Percentiles rank a stretch among this genome's conserved stretches.
Evolutionary conservation across 2,113 vertebrate species (phyloP).

Genomic region (Tetraodon nigroviridis): DNA sequence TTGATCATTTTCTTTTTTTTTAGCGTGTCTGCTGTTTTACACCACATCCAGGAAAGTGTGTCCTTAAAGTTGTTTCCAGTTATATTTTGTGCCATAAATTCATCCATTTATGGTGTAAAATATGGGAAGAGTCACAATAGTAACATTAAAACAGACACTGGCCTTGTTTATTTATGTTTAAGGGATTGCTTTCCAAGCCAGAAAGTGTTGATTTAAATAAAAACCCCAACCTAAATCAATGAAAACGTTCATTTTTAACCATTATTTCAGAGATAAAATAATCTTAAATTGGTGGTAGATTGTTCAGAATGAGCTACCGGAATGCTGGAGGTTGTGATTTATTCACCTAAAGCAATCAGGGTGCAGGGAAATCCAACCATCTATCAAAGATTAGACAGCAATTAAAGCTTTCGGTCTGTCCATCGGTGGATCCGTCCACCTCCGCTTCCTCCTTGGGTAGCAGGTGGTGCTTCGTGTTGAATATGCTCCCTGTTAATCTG

Average conservation of each 20-base stretch:
- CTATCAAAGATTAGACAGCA: conserved; percentile 42
- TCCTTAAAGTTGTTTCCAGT: background rate
- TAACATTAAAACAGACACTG: background rate
- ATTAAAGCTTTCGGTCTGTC: conserved; percentile 24
- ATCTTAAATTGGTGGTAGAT: background rate
- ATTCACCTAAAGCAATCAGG: conserved; percentile 30
- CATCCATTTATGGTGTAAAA: background rate
- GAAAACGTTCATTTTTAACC: background rate
- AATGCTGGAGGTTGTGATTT: conserved; percentile 13
- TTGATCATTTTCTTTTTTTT: background rate
- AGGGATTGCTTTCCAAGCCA: no score
- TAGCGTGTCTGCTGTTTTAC: background rate
- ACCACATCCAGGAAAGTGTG: background rate
- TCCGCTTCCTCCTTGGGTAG: conserved; percentile 12
- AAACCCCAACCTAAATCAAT: no score
- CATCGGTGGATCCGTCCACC: background rate
- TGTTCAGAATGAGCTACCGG: background rate
- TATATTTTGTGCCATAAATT: background rate
- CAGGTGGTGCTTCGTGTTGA: conserved; percentile 26
- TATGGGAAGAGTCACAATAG: background rate
- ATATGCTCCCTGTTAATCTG: conserved; percentile 52
- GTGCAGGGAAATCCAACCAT: conserved; percentile 41
- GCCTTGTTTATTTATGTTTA: no score
- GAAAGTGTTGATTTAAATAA: no score
- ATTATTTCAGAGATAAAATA: background rate